Evolutionary conservation across 1,140 invertebrate genomes (phyloP), one percentile per base, ranked within the genome.

Genomic region (Drosophila lacertosa): DNA sequence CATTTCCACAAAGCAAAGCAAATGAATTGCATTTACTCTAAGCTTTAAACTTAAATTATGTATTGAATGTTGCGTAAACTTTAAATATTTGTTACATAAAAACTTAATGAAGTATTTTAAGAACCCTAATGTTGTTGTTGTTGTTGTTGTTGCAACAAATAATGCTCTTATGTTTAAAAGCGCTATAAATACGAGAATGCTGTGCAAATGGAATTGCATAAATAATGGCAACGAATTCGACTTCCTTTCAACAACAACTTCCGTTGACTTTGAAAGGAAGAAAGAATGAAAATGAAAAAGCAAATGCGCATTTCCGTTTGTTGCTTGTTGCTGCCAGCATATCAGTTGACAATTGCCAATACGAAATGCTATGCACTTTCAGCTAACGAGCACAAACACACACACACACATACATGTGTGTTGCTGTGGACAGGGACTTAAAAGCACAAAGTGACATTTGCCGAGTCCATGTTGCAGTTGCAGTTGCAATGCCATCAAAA

Each of bases 281-380:
- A 7, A 58, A 13, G 20, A 1, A 20, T 4, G 6, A 11, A 15
- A 29, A 4, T 3, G 33, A 37, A 74, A 74, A 59, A 40, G 65
- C 77, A 75, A 80, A 65, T 62, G 65, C 68, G 59, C 71, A 80
- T 75, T 74, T 79, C 76, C 76, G 76, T 58, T 77, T 50, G 75
- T 40, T 73, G 76, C 75, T 69, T 58, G 77, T 74, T 57, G 74
- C 66, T 72, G 70, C 57, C 71, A 66, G 74, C 67, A 59, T 71
- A 77, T 77, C 74, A 77, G 55, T 77, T 50, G 65, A 77, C 74
- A 75, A 77, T 77, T 77, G 74, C 71, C 74, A 76, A 77, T 77
- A 77, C 72, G 74, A 77, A 77, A 77, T 77, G 59, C 65, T 51
- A 70, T 77, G 64, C 71, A 59, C 76, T 79, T 70, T 55, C 54